These are phyloP conservation scores for Dasyprocta punctata DNA, from an alignment of 2,113 vertebrate genomes.

Conservation along the genomic window DNA sequence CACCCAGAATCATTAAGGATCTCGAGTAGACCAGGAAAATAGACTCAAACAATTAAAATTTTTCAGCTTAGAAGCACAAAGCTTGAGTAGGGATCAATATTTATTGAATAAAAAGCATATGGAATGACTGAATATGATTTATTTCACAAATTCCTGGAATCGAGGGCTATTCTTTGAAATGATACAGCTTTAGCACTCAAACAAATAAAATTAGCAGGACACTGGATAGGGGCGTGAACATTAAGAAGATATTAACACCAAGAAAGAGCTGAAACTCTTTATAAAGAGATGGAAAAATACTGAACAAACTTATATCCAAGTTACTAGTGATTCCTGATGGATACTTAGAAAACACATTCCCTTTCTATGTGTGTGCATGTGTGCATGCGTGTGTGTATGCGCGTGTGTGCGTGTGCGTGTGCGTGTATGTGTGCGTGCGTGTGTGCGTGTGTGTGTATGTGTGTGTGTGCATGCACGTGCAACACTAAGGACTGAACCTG, in stretches of 20 bases:
- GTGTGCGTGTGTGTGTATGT: neutral
- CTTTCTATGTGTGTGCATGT: neutral
- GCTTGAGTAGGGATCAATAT: neutral
- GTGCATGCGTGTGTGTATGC: too few species aligned
- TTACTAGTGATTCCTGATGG: neutral
- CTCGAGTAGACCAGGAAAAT: neutral
- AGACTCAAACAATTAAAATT: neutral
- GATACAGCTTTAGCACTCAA: neutral
- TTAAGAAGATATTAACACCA: neutral
- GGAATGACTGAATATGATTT: neutral
- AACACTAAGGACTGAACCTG: neutral
- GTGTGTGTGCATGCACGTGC: too few species aligned
- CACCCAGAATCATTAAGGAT: neutral
- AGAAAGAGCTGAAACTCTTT: neutral
- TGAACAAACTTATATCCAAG: neutral
- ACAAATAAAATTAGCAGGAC: conserved; percentile 2
- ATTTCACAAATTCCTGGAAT: neutral
- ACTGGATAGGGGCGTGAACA: neutral
- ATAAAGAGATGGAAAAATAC: neutral
- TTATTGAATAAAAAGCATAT: neutral
- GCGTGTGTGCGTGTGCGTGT: neutral
- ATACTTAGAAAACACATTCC: neutral
- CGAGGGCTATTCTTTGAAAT: conserved; percentile 2
- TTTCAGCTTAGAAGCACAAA: neutral
- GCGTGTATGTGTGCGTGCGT: too few species aligned